phyloP scores from a whole-genome alignment of 1,140 invertebrate species.

The Hypothenemus hampei region DNA sequence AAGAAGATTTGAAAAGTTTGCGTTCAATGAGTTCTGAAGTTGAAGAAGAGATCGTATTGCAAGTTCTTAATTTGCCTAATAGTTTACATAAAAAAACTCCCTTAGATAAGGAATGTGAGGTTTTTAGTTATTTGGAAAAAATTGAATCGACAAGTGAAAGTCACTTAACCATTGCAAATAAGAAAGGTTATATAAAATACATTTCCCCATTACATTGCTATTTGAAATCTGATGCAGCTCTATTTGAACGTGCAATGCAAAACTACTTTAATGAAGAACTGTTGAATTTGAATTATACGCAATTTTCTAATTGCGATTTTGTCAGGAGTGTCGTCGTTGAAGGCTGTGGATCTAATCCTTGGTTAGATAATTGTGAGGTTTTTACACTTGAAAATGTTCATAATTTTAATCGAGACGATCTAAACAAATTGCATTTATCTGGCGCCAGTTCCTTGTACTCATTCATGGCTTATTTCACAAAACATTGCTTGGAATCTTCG shows the following conservation, averaged over 20 bases:
- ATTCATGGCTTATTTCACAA: conserved; percentile 61
- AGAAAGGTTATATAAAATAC: conserved; percentile 53
- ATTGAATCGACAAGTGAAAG: conserved; percentile 37
- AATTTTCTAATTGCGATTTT: conserved; percentile 64
- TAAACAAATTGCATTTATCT: conserved; percentile 57
- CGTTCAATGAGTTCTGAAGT: conserved; percentile 54
- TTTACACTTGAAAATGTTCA: conserved; percentile 54
- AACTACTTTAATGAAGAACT: conserved; percentile 51
- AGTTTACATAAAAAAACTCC: conserved; percentile 59
- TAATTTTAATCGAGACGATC: conserved; percentile 46
- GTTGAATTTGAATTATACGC: conserved; percentile 47
- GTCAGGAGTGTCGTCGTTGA: conserved; percentile 61
- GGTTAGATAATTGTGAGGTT: conserved; percentile 47
- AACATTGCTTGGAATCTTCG: conserved; percentile 51
- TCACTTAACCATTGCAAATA: conserved; percentile 56
- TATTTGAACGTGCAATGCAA: conserved; percentile 59
- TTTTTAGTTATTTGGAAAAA: conserved; percentile 47
- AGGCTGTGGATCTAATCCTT: conserved; percentile 57
- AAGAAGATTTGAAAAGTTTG: conserved; percentile 56
- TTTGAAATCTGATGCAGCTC: conserved; percentile 56
- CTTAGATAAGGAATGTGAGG: conserved; percentile 40
- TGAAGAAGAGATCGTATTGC: conserved; percentile 55
- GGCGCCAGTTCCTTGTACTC: conserved; percentile 59
- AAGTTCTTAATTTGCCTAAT: conserved; percentile 61
- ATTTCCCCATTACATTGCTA: conserved; percentile 54